Evolutionary conservation across 30 jellyfish, hydroid and myxozoan species (phyloP).

Genomic region (Hydractinia symbiolongicarpus): DNA sequence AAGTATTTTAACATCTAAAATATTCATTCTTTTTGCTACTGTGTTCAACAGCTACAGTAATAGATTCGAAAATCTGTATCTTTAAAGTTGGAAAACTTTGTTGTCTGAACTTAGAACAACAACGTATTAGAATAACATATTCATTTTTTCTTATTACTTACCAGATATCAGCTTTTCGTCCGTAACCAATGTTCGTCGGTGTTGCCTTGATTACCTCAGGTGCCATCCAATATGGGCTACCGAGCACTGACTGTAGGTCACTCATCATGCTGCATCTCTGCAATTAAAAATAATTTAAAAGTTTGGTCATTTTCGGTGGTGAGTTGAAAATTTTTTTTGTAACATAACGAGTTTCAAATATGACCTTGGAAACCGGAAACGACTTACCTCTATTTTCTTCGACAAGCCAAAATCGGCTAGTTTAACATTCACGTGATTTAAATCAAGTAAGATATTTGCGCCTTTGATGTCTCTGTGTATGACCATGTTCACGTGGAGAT

Average conservation of each 20-base stretch:
- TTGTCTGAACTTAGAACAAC: neutral
- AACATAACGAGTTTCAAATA: too few relatives aligned
- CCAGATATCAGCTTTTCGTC: conserved; percentile 94
- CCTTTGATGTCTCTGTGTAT: conserved; percentile 93
- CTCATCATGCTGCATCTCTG: conserved; percentile 71
- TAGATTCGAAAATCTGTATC: neutral
- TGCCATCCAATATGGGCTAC: conserved; percentile 98
- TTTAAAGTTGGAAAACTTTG: neutral
- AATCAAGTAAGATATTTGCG: conserved; percentile 69
- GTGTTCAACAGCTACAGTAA: conserved; percentile 12
- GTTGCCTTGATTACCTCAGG: conserved; percentile 94
- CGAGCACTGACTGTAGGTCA: conserved; percentile 55
- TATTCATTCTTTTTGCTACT: neutral
- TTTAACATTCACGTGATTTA: conserved; percentile 44
- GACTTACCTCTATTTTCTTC: conserved; percentile 53
- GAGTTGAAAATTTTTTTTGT: too few relatives aligned
- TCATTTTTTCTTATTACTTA: neutral
- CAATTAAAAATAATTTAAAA: neutral
- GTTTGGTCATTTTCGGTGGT: too few relatives aligned
- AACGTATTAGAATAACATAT: neutral
- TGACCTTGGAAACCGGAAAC: too few relatives aligned
- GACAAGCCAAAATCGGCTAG: conserved; percentile 90
- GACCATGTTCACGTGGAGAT: conserved; percentile 74
- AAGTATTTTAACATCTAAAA: neutral
- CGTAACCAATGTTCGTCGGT: conserved; percentile 73